A percentile compares a stretch with the other conserved stretches of the same genome.
Evolutionary conservation across 1,140 invertebrate genomes (phyloP).

Genomic region (Seison nebaliae): DNA sequence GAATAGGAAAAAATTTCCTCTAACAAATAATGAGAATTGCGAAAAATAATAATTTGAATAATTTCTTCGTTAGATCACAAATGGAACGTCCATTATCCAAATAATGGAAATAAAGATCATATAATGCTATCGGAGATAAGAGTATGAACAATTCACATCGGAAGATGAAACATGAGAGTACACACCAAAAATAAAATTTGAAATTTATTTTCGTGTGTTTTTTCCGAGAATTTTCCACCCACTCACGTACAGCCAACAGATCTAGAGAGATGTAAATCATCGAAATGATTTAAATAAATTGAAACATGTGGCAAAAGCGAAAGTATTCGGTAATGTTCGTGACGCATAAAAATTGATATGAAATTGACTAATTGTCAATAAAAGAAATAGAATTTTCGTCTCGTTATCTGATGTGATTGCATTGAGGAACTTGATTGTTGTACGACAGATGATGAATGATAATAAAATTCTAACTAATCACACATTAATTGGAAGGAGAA

Average conservation of each 20-base stretch:
- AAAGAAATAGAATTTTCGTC: constrained; percentile 50
- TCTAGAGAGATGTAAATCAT: constrained; percentile 53
- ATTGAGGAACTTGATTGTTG: constrained; percentile 35
- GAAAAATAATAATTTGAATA: too few relatives aligned
- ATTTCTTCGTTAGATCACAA: constrained; percentile 9
- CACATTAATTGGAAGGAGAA: constrained; percentile 39
- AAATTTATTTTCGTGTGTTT: constrained; percentile 37
- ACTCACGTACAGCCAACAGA: constrained; percentile 68
- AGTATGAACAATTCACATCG: constrained; percentile 59
- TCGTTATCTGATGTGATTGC: constrained; percentile 43
- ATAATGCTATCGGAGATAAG: constrained; percentile 54
- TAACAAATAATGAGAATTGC: constrained; percentile 3
- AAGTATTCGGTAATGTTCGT: constrained; percentile 72
- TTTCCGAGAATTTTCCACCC: too few relatives aligned
- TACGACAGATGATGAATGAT: constrained; percentile 48
- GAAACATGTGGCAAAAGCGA: constrained; percentile 60
- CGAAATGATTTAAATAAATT: constrained; percentile 7
- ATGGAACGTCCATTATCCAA: too few relatives aligned
- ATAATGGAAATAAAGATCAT: constrained; percentile 38
- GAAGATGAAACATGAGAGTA: constrained; percentile 61
- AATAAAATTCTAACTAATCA: constrained; percentile 43
- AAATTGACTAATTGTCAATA: constrained; percentile 66
- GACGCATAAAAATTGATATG: constrained; percentile 91
- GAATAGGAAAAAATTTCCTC: neutral
- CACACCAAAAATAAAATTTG: constrained; percentile 53